phyloP scores from a whole-genome alignment of 1,140 invertebrate genomes.

The Brachionus plicatilis region DNA sequence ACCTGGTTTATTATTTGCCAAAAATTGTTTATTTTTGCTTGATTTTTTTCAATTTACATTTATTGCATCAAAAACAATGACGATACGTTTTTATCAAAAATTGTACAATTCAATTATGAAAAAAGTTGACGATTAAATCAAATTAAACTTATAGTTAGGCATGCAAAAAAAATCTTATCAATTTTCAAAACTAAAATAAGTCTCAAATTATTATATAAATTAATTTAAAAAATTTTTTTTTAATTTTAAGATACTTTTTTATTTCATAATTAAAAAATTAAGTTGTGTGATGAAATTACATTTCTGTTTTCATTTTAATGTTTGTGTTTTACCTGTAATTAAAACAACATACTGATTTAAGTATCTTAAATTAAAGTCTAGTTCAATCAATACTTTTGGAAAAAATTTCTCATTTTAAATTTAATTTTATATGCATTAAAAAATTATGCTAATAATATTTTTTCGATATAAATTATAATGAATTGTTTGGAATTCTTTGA shows the following conservation, averaged over 20 bases:
- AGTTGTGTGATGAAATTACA: too few species aligned
- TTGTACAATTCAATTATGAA: background rate
- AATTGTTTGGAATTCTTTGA: background rate
- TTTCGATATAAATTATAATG: background rate
- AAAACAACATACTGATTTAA: background rate
- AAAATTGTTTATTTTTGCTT: background rate
- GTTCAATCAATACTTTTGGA: background rate
- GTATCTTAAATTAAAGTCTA: background rate
- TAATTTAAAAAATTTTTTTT: background rate
- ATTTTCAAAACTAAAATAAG: background rate
- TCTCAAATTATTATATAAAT: too few species aligned
- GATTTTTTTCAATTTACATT: background rate
- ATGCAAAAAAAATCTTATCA: background rate
- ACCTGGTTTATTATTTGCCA: background rate
- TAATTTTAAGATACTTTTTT: background rate
- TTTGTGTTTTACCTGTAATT: too few species aligned
- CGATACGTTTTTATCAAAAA: background rate
- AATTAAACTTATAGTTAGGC: background rate
- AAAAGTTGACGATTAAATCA: background rate
- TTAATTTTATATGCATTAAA: background rate
- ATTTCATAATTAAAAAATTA: too few species aligned
- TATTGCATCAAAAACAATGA: background rate
- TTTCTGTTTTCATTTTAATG: too few species aligned
- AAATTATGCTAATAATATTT: background rate
- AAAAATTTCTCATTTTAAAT: background rate